Percentiles rank a stretch among this genome's conserved stretches.
Conservation (phyloP, 2,888 invertebrate species). For the Agrenia bidenticulata region DNA sequence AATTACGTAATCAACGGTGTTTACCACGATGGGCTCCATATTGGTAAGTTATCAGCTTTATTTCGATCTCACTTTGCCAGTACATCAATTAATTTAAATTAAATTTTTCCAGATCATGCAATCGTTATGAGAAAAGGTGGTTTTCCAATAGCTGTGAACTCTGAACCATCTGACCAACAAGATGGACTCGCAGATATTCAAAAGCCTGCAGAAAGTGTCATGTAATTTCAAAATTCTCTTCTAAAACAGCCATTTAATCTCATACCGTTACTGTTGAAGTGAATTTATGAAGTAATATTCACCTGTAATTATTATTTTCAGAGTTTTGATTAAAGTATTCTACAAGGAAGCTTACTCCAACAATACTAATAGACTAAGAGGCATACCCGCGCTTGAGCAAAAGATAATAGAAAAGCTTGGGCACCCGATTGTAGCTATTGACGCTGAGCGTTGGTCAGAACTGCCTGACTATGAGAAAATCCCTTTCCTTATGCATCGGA, state of each 20-base stretch:
- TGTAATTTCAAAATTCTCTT: no score
- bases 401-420: conserved; percentile 64
- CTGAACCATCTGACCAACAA: conserved; percentile 20
- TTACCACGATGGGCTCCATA: conserved; percentile 60
- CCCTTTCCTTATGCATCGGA: conserved; percentile 65
- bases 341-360: conserved; percentile 62
- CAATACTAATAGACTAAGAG: conserved; percentile 64
- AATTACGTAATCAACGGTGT: conserved; percentile 62
- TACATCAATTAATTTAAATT: conserved; percentile 23
- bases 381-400: conserved; percentile 60
- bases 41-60: conserved; percentile 58
- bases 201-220: conserved; percentile 57
- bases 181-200: conserved; percentile 58
- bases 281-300: background rate
- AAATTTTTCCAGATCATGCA: conserved; percentile 63
- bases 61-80: conserved; percentile 5
- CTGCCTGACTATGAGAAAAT: conserved; percentile 64
- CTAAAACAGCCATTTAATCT: no score
- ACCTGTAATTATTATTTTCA: conserved; percentile 58
- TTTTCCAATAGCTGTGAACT: conserved; percentile 59
- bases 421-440: conserved; percentile 62
- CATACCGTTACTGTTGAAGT: no score
- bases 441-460: conserved; percentile 61
- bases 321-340: conserved; percentile 63
- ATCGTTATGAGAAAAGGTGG: conserved; percentile 62